Percentiles rank a stretch among this genome's conserved stretches.
Conservation (phyloP, 2,888 invertebrate genomes). For the Aporophyla lueneburgensis region DNA sequence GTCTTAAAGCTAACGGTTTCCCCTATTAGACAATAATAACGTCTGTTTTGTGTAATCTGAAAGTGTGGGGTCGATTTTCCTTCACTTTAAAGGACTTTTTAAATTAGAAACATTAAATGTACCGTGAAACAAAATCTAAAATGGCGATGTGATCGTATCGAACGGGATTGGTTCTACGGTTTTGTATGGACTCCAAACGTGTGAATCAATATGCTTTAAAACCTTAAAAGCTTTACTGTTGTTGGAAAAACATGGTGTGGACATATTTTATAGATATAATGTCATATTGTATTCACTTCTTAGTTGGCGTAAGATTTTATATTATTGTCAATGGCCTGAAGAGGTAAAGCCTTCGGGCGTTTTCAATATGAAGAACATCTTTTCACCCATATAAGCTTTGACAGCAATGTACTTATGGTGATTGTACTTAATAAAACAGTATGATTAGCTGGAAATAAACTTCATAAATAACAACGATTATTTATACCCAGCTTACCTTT, state of each 20-base stretch:
- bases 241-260: slow-evolving; percentile 3
- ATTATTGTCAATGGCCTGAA: background rate
- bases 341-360: background rate
- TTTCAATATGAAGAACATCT: background rate
- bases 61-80: slow-evolving; percentile 9
- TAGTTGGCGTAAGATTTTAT: slow-evolving; percentile 9
- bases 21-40: slow-evolving; percentile 38
- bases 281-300: slow-evolving; percentile 12
- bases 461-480: background rate
- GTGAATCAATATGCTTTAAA: slow-evolving; percentile 18
- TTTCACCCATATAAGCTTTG: background rate
- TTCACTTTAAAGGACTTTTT: slow-evolving; percentile 44
- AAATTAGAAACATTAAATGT: slow-evolving; percentile 22
- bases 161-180: slow-evolving; percentile 20
- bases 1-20: slow-evolving; percentile 55
- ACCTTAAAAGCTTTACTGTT: slow-evolving; percentile 37
- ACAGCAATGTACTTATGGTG: background rate
- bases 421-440: background rate
- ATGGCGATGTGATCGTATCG: slow-evolving; percentile 20
- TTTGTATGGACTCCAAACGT: slow-evolving; percentile 18
- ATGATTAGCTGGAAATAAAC: background rate
- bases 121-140: slow-evolving; percentile 23
- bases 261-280: slow-evolving; percentile 6
- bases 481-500: background rate
- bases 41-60: slow-evolving; percentile 7